phyloP scores from a whole-genome alignment of 2,113 vertebrate genomes.

The Mobula hypostoma region DNA sequence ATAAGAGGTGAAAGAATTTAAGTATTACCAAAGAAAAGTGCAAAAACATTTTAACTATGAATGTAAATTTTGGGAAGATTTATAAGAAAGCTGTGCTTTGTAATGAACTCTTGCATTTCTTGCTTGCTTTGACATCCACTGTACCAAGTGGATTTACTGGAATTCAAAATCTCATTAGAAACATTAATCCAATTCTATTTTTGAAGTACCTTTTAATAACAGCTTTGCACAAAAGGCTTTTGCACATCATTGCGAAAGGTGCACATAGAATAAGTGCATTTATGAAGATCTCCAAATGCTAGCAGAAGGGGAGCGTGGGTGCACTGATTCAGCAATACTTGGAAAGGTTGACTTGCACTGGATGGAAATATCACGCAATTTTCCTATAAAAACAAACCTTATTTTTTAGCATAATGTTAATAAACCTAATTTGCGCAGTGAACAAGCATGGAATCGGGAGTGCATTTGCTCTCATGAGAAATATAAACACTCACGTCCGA shows the following conservation, averaged over 20 bases:
- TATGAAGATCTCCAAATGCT: neutral
- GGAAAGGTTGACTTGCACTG: neutral
- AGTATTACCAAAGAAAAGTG: neutral
- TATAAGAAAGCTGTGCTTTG: neutral
- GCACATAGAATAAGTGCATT: neutral
- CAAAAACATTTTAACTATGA: neutral
- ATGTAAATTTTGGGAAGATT: neutral
- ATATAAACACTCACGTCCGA: neutral
- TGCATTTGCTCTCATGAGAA: neutral
- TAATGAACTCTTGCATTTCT: neutral
- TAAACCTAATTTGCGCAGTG: conserved; percentile 9
- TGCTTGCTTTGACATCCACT: neutral
- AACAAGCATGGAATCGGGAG: neutral
- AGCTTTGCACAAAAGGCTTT: neutral
- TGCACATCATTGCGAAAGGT: neutral
- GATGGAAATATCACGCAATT: neutral
- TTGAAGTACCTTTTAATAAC: neutral
- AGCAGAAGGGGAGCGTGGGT: neutral
- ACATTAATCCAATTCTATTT: neutral
- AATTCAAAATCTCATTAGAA: neutral
- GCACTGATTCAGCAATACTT: neutral
- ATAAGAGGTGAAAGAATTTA: neutral
- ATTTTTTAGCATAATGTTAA: neutral
- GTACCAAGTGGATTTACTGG: neutral
- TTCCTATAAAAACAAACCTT: neutral